phyloP scores from a whole-genome alignment of 1,140 invertebrate species.

The Anoplolepis gracilipes region DNA sequence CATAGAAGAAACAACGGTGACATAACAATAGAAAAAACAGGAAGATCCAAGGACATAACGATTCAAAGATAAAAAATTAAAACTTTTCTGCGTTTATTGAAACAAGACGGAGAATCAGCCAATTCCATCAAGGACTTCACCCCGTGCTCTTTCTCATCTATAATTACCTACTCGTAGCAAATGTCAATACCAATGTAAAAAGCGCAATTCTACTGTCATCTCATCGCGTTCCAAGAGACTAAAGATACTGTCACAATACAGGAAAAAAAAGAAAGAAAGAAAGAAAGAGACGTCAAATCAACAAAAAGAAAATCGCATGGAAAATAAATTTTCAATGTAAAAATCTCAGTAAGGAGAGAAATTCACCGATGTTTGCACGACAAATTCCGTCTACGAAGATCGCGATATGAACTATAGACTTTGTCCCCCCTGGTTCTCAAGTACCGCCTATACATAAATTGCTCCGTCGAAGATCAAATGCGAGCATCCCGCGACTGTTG shows the following conservation, averaged over 20 bases:
- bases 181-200: conserved; percentile 40
- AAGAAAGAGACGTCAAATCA: conserved; percentile 35
- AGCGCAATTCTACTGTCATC: conserved; percentile 70
- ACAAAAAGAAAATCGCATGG: conserved; percentile 18
- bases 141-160: conserved; percentile 35
- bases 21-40: not conserved
- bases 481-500: conserved; percentile 37
- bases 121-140: conserved; percentile 29
- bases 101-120: conserved; percentile 32
- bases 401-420: conserved; percentile 51
- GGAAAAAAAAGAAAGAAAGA: conserved; percentile 21
- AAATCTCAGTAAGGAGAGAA: not conserved
- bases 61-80: not conserved
- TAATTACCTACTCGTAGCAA: conserved; percentile 70
- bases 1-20: not conserved
- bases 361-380: conserved; percentile 3
- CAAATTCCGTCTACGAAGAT: conserved; percentile 22
- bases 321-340: conserved; percentile 13
- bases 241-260: conserved; percentile 63
- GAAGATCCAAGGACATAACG: not conserved
- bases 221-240: conserved; percentile 67
- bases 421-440: conserved; percentile 44
- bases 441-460: conserved; percentile 35
- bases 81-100: conserved; percentile 8
- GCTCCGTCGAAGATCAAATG: conserved; percentile 39